Conservation (phyloP, 1,140 invertebrate species). For the Oedothorax gibbosus region DNA sequence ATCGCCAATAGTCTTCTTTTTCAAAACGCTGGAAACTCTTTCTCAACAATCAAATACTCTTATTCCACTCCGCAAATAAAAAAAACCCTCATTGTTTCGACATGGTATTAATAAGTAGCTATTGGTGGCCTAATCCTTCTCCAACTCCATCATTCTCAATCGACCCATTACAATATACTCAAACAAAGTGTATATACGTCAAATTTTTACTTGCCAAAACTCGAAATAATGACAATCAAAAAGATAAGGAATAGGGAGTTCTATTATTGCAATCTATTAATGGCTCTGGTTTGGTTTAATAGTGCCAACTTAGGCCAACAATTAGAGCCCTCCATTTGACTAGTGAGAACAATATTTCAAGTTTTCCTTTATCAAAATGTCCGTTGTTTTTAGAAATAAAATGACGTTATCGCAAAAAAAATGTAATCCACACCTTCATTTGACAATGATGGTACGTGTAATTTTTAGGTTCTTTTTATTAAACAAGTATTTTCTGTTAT, state of each 20-base stretch:
- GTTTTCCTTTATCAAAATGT: conserved; percentile 44
- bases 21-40: conserved; percentile 10
- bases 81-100: conserved; percentile 13
- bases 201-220: conserved; percentile 29
- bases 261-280: conserved; percentile 22
- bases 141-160: conserved; percentile 28
- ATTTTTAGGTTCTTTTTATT: no score
- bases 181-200: conserved; percentile 29
- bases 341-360: conserved; percentile 38
- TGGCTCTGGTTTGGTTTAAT: conserved; percentile 36
- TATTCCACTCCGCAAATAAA: background rate
- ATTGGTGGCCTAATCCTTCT: conserved; percentile 20
- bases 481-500: no score
- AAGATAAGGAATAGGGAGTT: conserved; percentile 40
- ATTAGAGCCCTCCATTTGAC: conserved; percentile 23
- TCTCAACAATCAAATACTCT: conserved; percentile 13
- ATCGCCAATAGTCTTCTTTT: conserved; percentile 9
- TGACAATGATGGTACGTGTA: conserved; percentile 12
- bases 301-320: conserved; percentile 33
- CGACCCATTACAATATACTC: conserved; percentile 19
- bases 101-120: conserved; percentile 1
- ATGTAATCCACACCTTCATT: conserved; percentile 31
- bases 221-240: conserved; percentile 44
- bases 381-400: conserved; percentile 9
- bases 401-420: conserved; percentile 19